Evolutionary conservation across 2,797 vertebrate genomes (phyloP).

Genomic region (Melanotaenia maccullochi): DNA sequence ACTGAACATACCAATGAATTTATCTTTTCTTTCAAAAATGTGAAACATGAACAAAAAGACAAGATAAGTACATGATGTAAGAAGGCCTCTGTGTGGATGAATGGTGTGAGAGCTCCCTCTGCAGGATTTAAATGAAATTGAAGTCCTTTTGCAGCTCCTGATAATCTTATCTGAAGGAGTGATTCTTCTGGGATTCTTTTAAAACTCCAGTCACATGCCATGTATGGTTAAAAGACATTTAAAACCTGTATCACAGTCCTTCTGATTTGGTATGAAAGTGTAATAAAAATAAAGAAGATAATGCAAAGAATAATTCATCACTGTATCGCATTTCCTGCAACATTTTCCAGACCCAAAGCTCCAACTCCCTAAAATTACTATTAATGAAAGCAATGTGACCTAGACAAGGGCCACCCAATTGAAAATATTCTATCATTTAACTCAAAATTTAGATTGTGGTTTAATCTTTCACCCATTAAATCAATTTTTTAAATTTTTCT

Average conservation of each 20-base stretch:
- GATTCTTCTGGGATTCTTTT: too few relatives aligned
- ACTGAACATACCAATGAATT: not conserved
- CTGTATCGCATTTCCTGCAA: too few relatives aligned
- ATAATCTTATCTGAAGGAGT: not conserved
- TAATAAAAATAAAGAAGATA: not conserved
- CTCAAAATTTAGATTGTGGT: too few relatives aligned
- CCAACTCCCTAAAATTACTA: not conserved
- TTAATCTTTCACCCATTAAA: too few relatives aligned
- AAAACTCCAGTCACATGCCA: too few relatives aligned
- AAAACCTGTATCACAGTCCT: not conserved
- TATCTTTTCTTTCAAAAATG: too few relatives aligned
- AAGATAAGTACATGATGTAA: not conserved
- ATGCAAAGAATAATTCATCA: too few relatives aligned
- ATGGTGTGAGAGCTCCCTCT: slow-evolving; percentile 17
- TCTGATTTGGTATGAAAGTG: not conserved
- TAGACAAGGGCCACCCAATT: too few relatives aligned
- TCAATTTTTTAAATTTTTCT: too few relatives aligned
- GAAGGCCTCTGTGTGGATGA: too few relatives aligned
- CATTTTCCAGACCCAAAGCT: not conserved
- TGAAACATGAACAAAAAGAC: not conserved
- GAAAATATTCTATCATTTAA: too few relatives aligned
- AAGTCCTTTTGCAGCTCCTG: not conserved
- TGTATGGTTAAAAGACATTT: too few relatives aligned
- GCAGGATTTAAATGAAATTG: slow-evolving; percentile 6
- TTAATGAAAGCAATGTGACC: not conserved